Evolutionary conservation across 2,797 vertebrate genomes (phyloP).

Genomic region (Rhinatrema bivittatum): DNA sequence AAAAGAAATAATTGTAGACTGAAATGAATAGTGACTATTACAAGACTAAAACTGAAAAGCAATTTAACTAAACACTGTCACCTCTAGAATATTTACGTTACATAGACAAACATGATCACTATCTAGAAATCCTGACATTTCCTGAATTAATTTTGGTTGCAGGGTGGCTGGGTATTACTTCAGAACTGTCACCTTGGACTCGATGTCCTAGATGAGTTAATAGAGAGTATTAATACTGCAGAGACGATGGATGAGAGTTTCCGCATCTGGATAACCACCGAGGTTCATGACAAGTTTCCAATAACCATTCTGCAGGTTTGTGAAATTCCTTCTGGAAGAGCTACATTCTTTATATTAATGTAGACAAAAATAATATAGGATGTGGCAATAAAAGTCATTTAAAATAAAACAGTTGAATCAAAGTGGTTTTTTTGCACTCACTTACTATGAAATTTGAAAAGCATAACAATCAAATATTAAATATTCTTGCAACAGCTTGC

Average conservation of each 20-base stretch:
- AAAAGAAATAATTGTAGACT: no score
- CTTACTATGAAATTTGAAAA: not conserved
- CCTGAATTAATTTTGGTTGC: constrained; percentile 4
- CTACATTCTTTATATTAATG: not conserved
- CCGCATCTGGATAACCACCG: constrained; percentile 75
- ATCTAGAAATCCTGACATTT: no score
- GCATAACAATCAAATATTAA: not conserved
- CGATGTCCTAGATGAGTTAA: constrained; percentile 73
- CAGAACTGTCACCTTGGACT: constrained; percentile 79
- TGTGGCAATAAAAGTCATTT: not conserved
- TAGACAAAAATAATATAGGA: not conserved
- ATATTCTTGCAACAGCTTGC: not conserved
- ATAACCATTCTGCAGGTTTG: constrained; percentile 73
- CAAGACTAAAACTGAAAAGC: no score
- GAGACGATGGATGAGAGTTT: constrained; percentile 57
- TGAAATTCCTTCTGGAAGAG: constrained; percentile 5
- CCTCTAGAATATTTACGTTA: no score
- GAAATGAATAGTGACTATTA: no score
- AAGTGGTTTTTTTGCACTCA: not conserved
- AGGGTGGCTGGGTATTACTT: constrained; percentile 78
- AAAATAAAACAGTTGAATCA: not conserved
- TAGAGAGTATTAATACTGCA: constrained; percentile 51
- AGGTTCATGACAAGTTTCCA: constrained; percentile 66
- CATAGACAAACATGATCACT: no score
- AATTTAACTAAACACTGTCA: no score